These are phyloP conservation scores for Hippolais icterina DNA, from an alignment of 2,113 vertebrate species.

Conservation along the genomic window DNA sequence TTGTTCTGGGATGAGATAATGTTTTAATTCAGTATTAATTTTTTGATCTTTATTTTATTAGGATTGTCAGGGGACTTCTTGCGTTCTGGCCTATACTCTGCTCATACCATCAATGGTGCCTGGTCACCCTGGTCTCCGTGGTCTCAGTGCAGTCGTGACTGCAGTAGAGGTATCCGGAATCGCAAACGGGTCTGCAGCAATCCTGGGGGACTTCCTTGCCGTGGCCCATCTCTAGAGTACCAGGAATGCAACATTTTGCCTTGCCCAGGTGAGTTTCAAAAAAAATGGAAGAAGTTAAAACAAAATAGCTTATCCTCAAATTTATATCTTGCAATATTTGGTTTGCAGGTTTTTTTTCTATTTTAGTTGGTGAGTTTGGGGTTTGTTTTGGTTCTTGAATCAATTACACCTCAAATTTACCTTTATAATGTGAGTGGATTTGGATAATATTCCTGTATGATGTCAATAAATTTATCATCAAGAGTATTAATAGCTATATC, in stretches of 20 bases:
- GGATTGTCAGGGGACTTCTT: slow-evolving; percentile 85
- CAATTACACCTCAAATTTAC: not conserved
- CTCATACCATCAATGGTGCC: slow-evolving; percentile 88
- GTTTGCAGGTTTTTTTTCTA: not conserved
- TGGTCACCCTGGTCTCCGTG: slow-evolving; percentile 93
- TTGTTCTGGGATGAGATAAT: not conserved
- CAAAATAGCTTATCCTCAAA: not conserved
- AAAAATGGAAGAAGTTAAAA: not conserved
- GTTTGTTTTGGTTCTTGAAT: not conserved
- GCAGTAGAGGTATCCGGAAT: slow-evolving; percentile 89
- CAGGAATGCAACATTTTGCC: slow-evolving; percentile 96
- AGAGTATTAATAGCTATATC: not conserved
- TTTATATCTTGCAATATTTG: not conserved
- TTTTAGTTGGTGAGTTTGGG: not conserved
- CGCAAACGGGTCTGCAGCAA: slow-evolving; percentile 91
- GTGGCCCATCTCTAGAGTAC: slow-evolving; percentile 88
- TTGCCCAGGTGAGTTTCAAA: slow-evolving; percentile 84
- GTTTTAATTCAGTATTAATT: not conserved
- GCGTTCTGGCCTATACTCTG: slow-evolving; percentile 84
- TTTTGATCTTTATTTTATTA: not conserved
- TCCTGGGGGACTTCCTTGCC: slow-evolving; percentile 89
- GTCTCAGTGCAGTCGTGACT: slow-evolving; percentile 96
- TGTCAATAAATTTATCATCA: not conserved
- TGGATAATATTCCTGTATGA: not conserved
- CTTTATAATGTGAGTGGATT: not conserved